Base-by-base conservation (phyloP, 2,888 invertebrate genomes). In the Drosophila pegasa region DNA sequence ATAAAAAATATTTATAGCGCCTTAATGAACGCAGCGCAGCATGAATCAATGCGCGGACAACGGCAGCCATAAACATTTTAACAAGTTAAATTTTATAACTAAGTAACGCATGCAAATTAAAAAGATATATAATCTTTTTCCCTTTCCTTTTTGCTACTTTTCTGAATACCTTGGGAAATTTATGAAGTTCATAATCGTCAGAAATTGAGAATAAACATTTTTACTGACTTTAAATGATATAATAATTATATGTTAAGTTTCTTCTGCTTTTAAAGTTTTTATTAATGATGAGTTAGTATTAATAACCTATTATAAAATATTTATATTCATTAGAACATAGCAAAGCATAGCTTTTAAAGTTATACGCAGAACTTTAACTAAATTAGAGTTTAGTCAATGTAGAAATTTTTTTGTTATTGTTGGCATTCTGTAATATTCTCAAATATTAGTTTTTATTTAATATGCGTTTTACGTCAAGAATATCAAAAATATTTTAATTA, bases 41-140 rank as follows among this genome's bases (percentile, higher is more conserved):
- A 61, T 71, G 66, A 60, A 62, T 66, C 71, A 75, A 75, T 63
- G 51, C 41, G 16, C 33, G 20, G 62, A 45, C 60, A 61, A 45
- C 52, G 29, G 57, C 64, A 35, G 52, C 55, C 56, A 54, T 70
- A 35, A 58, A 52, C 65, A 48, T 37, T 60, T 60, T 25, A 68
- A 67, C 59, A 67, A 54, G 56, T 37, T 48, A 18, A 48, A 59
- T 43, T 64, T 69, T 43, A 40, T 59, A 25, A 33, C 50, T 20
- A 47, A n/a, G 45, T 18, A 45, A 29, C 27, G 45, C 1, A 45
- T 45, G 45, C 7, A 29, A 45, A 45, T 45, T 45, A 29, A 45
- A 29, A 18, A 1, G 2, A 12, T 18, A 45, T 12, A 45, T 27
- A 18, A 29, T 57, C n/a, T n/a, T n/a, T n/a, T 56, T 37, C 5